Conservation (phyloP, 2,113 vertebrate species). For the Bathybates hornii region DNA sequence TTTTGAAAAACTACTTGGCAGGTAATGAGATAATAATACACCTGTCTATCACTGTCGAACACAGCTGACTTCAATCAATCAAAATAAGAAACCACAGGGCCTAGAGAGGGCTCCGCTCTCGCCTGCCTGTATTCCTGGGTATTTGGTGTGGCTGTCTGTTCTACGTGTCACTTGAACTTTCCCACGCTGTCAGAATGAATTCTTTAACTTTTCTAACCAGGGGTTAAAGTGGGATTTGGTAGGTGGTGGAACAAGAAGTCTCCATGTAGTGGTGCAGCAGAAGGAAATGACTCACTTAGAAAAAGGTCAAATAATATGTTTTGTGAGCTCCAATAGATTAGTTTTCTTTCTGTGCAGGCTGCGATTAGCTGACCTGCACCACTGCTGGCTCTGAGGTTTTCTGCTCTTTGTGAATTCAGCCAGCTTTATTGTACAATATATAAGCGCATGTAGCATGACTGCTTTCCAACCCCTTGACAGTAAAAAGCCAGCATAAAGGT, state of each 20-base stretch:
- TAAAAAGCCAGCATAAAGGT: background rate
- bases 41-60: rapidly evolving
- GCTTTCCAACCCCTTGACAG: background rate
- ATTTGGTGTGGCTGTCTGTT: background rate
- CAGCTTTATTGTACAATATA: background rate
- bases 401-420: background rate
- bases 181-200: background rate
- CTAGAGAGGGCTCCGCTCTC: background rate
- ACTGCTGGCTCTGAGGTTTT: background rate
- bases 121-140: background rate
- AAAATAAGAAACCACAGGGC: rapidly evolving
- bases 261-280: background rate
- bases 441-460: background rate
- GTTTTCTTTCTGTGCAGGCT: background rate
- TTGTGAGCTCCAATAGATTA: background rate
- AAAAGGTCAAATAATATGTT: background rate
- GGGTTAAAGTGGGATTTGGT: background rate
- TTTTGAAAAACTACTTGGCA: rapidly evolving
- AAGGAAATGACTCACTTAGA: background rate
- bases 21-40: background rate
- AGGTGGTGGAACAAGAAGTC: background rate
- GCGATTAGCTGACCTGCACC: background rate
- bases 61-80: background rate
- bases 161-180: background rate
- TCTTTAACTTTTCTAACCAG: background rate